A percentile compares a stretch with the other conserved stretches of the same genome.
These are phyloP conservation scores for Nipponacmea schrenckii DNA, from an alignment of 2,888 invertebrate genomes.

Conservation along the genomic window DNA sequence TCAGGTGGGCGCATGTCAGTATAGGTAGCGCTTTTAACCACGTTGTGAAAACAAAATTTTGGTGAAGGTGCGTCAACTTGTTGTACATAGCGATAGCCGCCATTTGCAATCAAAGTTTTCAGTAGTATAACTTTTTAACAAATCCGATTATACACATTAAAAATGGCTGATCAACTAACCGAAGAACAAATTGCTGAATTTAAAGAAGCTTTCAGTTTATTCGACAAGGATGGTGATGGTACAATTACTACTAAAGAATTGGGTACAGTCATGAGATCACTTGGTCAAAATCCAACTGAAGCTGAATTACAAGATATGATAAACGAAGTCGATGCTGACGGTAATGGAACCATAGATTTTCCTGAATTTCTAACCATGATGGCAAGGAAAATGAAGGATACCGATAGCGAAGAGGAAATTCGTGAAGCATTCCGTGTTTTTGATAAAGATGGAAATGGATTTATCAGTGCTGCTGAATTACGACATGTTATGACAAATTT, in stretches of 20 bases:
- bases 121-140: too few relatives aligned
- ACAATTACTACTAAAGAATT: constrained; percentile 1
- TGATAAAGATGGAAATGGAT: constrained; percentile 39
- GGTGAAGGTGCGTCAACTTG: constrained; percentile 1
- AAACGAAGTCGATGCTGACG: constrained; percentile 61
- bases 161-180: constrained; percentile 38
- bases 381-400: constrained; percentile 99
- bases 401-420: constrained; percentile 97
- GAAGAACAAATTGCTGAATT: constrained; percentile 76
- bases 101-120: too few relatives aligned
- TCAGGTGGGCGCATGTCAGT: neutral
- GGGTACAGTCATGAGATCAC: constrained; percentile 4
- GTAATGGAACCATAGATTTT: constrained; percentile 99
- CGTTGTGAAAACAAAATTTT: neutral
- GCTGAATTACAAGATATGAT: constrained; percentile 3
- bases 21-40: neutral
- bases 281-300: constrained; percentile 5
- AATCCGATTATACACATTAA: neutral
- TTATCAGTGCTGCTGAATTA: constrained; percentile 36
- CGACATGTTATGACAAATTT: constrained; percentile 36
- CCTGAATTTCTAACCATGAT: constrained; percentile 99
- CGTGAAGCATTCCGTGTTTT: constrained; percentile 70
- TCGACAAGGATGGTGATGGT: constrained; percentile 84
- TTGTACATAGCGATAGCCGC: neutral
- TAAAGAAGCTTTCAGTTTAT: constrained; percentile 99